Base-by-base conservation (phyloP, 1,140 invertebrate species). In the Antheraea pernyi region DNA sequence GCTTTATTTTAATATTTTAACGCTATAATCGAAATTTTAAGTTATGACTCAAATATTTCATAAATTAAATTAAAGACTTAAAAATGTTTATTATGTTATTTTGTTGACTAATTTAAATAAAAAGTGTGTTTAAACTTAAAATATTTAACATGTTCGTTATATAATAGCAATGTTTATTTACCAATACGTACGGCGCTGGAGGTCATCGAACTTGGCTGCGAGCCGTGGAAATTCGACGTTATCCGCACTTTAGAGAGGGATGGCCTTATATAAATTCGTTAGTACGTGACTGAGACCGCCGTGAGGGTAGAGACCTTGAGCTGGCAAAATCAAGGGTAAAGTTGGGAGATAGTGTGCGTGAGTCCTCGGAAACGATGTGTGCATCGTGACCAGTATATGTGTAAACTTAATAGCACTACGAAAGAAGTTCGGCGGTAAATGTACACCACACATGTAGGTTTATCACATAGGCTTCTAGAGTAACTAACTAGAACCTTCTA, bases 271-370 rank as follows among this genome's bases (percentile, higher is more conserved):
- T 76, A 73, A 75, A 77, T 80, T 72, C 62, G 68, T 61, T 60
- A 59, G 73, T 76, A 85, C 78, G 82, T 67, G 86, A 91, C 81
- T 70, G 82, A 69, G 79, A 78, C 68, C 66, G 73, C 68, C 68
- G 69, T 65, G 84, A 89, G 89, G 88, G 87, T 91, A 91, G 89
- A 91, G 89, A 91, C 89, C 89, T 91, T 91, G 89, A 91, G 87
- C 86, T 83, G 82, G 88, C 87, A 89, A 91, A 91, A 91, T 91
- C 89, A 91, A 91, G 89, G 89, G 88, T 91, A 91, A 91, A 74
- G 80, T 75, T 70, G 66, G 80, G 76, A 61, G 70, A 42, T 67
- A 80, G 87, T 88, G 86, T 87, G 89, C 70, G 82, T 84, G 67
- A 67, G 67, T 74, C 59, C 73, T 73, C 42, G 66, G 74, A 74